These are phyloP conservation scores for Rafetus swinhoei DNA, from an alignment of 2,113 vertebrate species.

Conservation along the genomic window DNA sequence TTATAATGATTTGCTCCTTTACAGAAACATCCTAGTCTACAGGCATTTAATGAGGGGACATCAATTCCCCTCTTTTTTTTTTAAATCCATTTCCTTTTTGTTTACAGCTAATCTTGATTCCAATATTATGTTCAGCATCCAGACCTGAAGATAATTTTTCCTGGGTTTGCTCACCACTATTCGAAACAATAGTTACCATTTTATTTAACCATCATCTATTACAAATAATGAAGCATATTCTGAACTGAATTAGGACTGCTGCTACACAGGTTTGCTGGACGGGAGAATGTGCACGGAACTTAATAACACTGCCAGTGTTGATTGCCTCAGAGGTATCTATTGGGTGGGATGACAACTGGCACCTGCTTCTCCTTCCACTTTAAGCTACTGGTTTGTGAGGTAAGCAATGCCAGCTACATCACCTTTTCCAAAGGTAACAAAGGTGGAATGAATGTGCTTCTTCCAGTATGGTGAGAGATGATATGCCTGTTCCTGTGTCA, in stretches of 20 bases:
- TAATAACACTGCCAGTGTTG: not conserved
- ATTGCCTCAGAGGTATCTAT: not conserved
- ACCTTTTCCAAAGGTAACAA: not conserved
- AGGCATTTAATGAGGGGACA: not conserved
- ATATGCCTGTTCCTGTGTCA: not conserved
- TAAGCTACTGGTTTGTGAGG: not conserved
- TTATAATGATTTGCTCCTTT: not conserved
- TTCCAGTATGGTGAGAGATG: not conserved
- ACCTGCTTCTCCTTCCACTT: not conserved
- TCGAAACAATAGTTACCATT: not conserved
- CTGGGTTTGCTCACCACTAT: not conserved
- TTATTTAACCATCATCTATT: not conserved
- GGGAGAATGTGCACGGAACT: not conserved
- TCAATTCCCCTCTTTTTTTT: not conserved
- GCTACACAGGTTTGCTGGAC: not conserved
- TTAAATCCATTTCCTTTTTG: not conserved
- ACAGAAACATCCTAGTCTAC: not conserved
- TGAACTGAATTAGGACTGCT: not conserved
- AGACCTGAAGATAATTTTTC: not conserved
- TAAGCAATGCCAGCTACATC: rapidly evolving
- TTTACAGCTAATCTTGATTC: not conserved
- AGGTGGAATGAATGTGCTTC: not conserved
- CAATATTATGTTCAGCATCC: not conserved
- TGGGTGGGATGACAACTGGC: not conserved
- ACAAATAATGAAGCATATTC: not conserved